Percentiles rank a stretch among this genome's conserved stretches.
Evolutionary conservation across 2,113 vertebrate species (phyloP).

Genomic region (Paramormyrops kingsleyae): DNA sequence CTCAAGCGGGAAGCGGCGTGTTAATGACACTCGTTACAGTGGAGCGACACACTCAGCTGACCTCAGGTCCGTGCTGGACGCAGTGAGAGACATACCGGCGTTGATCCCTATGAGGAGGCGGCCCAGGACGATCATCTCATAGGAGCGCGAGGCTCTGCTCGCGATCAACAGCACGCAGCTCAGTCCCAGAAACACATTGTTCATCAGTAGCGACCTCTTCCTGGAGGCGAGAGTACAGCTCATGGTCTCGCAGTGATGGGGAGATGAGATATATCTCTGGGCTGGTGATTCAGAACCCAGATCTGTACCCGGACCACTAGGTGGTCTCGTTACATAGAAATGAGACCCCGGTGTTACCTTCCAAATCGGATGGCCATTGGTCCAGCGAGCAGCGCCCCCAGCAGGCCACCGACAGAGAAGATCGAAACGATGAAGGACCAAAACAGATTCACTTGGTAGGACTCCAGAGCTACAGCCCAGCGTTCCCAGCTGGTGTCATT

Average conservation of each 20-base stretch:
- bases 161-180: constrained; percentile 65
- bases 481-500: constrained; percentile 70
- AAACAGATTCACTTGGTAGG: constrained; percentile 63
- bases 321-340: neutral
- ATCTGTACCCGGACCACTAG: neutral
- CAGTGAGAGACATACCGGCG: constrained; percentile 57
- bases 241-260: neutral
- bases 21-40: neutral
- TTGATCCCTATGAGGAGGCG: constrained; percentile 75
- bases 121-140: constrained; percentile 84
- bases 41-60: neutral
- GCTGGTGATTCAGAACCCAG: neutral
- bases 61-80: neutral
- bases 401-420: constrained; percentile 75
- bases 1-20: neutral
- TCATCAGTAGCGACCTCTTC: constrained; percentile 82
- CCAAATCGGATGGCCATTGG: constrained; percentile 75
- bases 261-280: neutral
- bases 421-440: constrained; percentile 82
- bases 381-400: constrained; percentile 71
- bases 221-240: constrained; percentile 39
- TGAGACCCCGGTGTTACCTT: constrained; percentile 58
- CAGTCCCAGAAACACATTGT: constrained; percentile 71
- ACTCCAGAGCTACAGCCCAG: constrained; percentile 56
- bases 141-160: constrained; percentile 69